Percentiles rank a stretch among this genome's conserved stretches.
Conservation (phyloP, 2,113 vertebrate genomes). For the Verasper variegatus region DNA sequence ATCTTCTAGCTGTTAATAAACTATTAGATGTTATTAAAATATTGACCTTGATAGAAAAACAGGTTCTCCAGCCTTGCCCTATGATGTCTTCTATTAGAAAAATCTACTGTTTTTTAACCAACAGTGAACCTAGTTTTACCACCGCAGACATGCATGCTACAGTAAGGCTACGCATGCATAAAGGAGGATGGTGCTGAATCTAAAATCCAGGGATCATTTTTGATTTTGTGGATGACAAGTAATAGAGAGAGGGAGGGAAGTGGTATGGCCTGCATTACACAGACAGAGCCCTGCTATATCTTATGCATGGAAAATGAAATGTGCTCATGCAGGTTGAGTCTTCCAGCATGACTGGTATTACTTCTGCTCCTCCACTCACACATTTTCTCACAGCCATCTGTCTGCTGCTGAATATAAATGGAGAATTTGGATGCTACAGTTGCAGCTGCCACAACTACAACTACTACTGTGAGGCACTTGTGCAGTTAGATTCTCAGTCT, state of each 20-base stretch:
- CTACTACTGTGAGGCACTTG: constrained; percentile 20
- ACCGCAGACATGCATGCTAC: neutral
- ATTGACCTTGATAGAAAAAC: too few relatives aligned
- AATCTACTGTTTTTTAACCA: neutral
- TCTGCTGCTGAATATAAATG: constrained; percentile 61
- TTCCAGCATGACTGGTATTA: constrained; percentile 46
- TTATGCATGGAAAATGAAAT: constrained; percentile 67
- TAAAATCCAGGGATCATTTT: constrained; percentile 28
- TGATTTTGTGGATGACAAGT: constrained; percentile 35
- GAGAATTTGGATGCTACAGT: constrained; percentile 35
- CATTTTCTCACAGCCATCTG: constrained; percentile 41
- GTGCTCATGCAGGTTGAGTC: constrained; percentile 46
- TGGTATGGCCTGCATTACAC: neutral
- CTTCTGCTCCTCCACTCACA: constrained; percentile 45
- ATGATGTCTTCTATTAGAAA: neutral
- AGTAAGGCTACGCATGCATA: neutral
- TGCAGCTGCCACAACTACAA: constrained; percentile 6
- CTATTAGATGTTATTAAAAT: too few relatives aligned
- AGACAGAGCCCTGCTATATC: constrained; percentile 32
- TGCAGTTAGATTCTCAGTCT: constrained; percentile 37
- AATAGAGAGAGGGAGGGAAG: constrained; percentile 32
- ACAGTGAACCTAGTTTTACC: constrained; percentile 6
- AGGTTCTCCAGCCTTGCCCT: neutral
- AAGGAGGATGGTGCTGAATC: constrained; percentile 16
- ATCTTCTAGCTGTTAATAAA: too few relatives aligned